These are phyloP conservation scores for Helicoverpa assulta DNA, from an alignment of 2,888 invertebrate genomes.

Conservation along the genomic window DNA sequence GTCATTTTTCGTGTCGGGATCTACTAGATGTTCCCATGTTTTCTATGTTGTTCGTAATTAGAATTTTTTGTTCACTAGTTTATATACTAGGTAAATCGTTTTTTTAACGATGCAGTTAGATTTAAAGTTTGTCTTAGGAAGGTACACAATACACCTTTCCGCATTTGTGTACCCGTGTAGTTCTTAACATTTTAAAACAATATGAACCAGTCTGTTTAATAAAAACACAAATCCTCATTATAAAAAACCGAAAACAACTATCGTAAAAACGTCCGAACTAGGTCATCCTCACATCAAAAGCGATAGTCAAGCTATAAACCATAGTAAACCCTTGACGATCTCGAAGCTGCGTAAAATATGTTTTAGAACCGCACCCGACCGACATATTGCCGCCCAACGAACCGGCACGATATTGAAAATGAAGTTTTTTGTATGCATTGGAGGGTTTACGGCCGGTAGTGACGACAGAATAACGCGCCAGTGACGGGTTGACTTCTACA, in stretches of 20 bases:
- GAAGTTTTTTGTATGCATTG: conserved; percentile 83
- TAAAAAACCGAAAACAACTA: conserved; percentile 30
- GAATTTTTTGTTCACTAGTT: conserved; percentile 1
- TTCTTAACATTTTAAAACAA: too few species aligned
- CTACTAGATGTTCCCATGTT: conserved; percentile 16
- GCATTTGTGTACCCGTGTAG: too few species aligned
- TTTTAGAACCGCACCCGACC: conserved; percentile 73
- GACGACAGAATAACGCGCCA: conserved; percentile 60
- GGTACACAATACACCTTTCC: too few species aligned
- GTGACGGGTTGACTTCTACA: conserved; percentile 46
- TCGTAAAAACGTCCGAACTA: conserved; percentile 54
- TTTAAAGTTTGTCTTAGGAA: too few species aligned
- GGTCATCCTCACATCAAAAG: conserved; percentile 63
- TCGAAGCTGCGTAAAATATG: conserved; percentile 77
- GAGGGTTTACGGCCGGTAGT: conserved; percentile 73
- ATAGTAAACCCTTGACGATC: conserved; percentile 69
- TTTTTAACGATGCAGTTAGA: too few species aligned
- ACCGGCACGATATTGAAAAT: conserved; percentile 78
- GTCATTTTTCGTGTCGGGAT: conserved; percentile 60
- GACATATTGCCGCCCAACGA: conserved; percentile 74
- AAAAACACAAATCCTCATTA: conserved; percentile 8
- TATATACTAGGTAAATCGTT: background rate
- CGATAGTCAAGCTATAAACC: conserved; percentile 74
- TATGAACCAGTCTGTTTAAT: too few species aligned
- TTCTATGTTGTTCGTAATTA: conserved; percentile 42